Evolutionary conservation across 64 coral and sea anemone genomes (phyloP).

Genomic region (Stylophora pistillata): DNA sequence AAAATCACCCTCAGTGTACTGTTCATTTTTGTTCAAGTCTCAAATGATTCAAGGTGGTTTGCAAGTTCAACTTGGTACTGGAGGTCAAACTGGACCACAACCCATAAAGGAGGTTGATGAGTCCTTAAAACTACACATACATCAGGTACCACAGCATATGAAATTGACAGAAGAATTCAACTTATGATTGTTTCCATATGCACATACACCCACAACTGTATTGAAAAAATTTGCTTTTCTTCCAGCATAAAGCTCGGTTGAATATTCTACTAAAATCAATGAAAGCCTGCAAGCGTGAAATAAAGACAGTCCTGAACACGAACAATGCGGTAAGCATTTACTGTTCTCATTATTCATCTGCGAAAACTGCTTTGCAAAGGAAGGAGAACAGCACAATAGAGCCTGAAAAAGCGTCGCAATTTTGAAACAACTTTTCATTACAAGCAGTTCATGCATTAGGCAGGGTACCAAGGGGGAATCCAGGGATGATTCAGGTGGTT

Average conservation of each 20-base stretch:
- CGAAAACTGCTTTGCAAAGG: too few relatives aligned
- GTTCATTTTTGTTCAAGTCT: neutral
- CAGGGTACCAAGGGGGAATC: too few relatives aligned
- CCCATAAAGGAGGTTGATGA: conserved; percentile 80
- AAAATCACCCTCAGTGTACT: neutral
- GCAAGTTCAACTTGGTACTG: conserved; percentile 49
- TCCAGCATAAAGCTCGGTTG: conserved; percentile 74
- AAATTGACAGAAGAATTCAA: too few relatives aligned
- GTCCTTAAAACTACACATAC: conserved; percentile 52
- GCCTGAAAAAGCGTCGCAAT: too few relatives aligned
- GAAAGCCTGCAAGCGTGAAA: conserved; percentile 96
- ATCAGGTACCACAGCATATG: conserved; percentile 56
- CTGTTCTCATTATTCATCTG: too few relatives aligned
- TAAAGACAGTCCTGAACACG: conserved; percentile 88
- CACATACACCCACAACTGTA: too few relatives aligned
- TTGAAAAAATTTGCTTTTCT: neutral
- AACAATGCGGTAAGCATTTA: conserved; percentile 72
- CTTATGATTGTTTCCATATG: too few relatives aligned
- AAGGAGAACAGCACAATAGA: too few relatives aligned
- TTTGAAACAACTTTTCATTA: too few relatives aligned
- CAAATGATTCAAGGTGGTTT: conserved; percentile 45
- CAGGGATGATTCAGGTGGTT: too few relatives aligned
- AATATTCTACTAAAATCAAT: conserved; percentile 90
- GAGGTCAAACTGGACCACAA: conserved; percentile 19
- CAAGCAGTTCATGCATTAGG: too few relatives aligned